Evolutionary conservation across 2,113 vertebrate species (phyloP), one percentile per base, ranked within the genome.

Genomic region (Phainopepla nitens): DNA sequence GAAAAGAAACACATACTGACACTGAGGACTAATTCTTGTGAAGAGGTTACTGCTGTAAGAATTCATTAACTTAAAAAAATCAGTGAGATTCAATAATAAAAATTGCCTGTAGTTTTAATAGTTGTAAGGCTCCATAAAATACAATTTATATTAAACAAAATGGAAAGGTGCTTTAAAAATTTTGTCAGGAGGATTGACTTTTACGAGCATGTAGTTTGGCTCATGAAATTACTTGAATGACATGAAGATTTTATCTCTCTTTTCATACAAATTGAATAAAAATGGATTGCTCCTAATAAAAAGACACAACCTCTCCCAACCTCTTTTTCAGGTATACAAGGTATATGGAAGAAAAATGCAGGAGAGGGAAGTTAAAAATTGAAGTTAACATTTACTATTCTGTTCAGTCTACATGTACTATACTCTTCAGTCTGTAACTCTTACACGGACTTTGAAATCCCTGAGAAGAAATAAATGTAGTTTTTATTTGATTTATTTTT

Each of bases 231-330:
- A 75, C 47, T 45, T 87, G 45, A 95, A 10, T 96, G 95, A 95
- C 70, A 80, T 72, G 92, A 75, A 45, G 28, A 42, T 87, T 80
- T 96, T 87, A 65, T 7, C 71, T 66, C 21, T 77, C 49, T 91
- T 93, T 87, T 64, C 28, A 60, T 76, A 82, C 24, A 73, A 64
- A 35, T 89, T 88, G 85, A 95, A 97, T 96, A 95, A 96, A 97
- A 97, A 89, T 82, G 29, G 49, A 91, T 96, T 86, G 35, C 13
- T 5, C 24, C 51, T 89, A 80, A 94, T 92, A 94, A 62, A 82
- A 81, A 42, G 24, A 51, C 35, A 47, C 3, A 44, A 22, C 10
- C 36, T 16, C 42, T 58, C 21, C 6, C 49, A 65, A 27, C 2
- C 6, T 21, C 19, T 57, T 84, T 66, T 61, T 51, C 24, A 87